Conservation (phyloP, 2,113 vertebrate genomes). For the Lamprologus speciosus region DNA sequence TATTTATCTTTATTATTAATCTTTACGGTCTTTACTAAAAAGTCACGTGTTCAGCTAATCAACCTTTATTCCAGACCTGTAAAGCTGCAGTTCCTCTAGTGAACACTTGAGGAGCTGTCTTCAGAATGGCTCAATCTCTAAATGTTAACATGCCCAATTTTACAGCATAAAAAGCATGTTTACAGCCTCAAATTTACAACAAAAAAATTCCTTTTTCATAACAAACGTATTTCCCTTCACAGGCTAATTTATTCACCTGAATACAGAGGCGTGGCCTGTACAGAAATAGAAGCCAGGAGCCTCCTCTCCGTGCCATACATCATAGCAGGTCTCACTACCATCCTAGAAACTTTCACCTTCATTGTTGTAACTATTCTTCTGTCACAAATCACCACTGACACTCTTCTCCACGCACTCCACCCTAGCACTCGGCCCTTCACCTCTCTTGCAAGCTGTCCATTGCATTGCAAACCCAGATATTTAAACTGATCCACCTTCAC, state of each 20-base stretch:
- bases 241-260: not conserved
- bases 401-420: not conserved
- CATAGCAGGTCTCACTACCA: not conserved
- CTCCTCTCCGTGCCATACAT: not conserved
- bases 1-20: not conserved
- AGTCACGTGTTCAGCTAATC: not conserved
- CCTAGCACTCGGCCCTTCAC: not conserved
- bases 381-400: not conserved
- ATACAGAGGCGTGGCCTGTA: not conserved
- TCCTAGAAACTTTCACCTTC: not conserved
- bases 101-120: not conserved
- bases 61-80: not conserved
- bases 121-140: not conserved
- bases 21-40: not conserved
- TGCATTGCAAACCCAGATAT: not conserved
- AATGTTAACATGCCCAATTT: not conserved
- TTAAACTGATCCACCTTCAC: not conserved
- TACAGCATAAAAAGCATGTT: not conserved
- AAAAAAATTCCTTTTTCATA: accelerated
- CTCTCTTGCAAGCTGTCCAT: not conserved
- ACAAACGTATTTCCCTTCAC: not conserved
- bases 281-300: not conserved
- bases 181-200: not conserved
- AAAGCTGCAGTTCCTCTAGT: not conserved
- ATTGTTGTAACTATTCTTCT: not conserved